Percentiles rank a stretch among this genome's conserved stretches.
Conservation (phyloP, 2,113 vertebrate species). For the Verasper variegatus region DNA sequence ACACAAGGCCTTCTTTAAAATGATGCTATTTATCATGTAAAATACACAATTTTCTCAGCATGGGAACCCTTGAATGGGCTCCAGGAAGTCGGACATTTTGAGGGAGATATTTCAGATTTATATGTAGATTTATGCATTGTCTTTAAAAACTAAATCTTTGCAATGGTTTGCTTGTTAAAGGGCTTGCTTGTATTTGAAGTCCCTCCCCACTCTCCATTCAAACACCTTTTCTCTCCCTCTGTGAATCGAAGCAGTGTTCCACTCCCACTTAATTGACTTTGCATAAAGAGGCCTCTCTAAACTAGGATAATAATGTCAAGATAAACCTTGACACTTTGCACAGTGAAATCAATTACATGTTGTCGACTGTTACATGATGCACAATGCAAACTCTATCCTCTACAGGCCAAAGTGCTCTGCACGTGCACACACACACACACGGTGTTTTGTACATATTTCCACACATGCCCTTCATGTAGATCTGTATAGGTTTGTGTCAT, state of each 20-base stretch:
- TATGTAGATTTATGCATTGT: slow-evolving; percentile 81
- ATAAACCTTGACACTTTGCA: slow-evolving; percentile 58
- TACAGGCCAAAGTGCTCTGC: background rate
- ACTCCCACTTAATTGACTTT: slow-evolving; percentile 61
- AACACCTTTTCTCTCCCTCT: slow-evolving; percentile 27
- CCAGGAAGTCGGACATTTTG: slow-evolving; percentile 62
- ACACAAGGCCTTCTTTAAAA: slow-evolving; percentile 37
- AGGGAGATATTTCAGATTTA: slow-evolving; percentile 67
- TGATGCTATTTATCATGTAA: slow-evolving; percentile 69
- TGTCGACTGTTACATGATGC: slow-evolving; percentile 29
- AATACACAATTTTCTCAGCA: slow-evolving; percentile 60
- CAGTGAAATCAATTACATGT: slow-evolving; percentile 39
- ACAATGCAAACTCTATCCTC: slow-evolving; percentile 7
- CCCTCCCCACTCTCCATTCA: slow-evolving; percentile 19
- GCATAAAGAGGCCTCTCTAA: slow-evolving; percentile 50
- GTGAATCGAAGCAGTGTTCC: slow-evolving; percentile 20
- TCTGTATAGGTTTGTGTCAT: background rate
- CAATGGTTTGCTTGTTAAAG: slow-evolving; percentile 61
- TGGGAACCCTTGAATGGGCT: slow-evolving; percentile 22
- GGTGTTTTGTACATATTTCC: background rate
- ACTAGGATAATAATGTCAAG: slow-evolving; percentile 61
- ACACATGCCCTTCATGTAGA: background rate
- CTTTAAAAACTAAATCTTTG: slow-evolving; percentile 70
- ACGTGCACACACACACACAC: background rate
- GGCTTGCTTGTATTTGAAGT: slow-evolving; percentile 68